A percentile compares a stretch with the other conserved stretches of the same genome.
These are phyloP conservation scores for Aculops lycopersici DNA, from an alignment of 1,140 invertebrate species.

Conservation along the genomic window DNA sequence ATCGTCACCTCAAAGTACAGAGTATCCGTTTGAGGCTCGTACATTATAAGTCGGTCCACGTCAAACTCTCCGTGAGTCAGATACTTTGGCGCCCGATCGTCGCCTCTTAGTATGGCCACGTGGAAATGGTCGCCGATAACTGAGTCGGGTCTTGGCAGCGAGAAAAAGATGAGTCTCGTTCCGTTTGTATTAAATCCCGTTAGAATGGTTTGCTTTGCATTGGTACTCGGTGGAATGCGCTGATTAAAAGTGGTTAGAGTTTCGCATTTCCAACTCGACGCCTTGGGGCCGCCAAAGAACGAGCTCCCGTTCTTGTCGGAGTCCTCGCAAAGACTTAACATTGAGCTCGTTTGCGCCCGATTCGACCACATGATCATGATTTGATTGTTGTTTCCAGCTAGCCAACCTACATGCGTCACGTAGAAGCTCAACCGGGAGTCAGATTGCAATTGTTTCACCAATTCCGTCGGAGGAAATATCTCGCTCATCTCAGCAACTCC, in stretches of 20 bases:
- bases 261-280: neutral
- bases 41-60: constrained; percentile 2
- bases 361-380: neutral
- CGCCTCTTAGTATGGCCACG: neutral
- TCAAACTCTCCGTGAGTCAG: constrained; percentile 5
- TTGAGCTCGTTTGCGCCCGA: neutral
- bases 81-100: neutral
- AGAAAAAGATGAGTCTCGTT: neutral
- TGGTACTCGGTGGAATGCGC: neutral
- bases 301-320: too few species aligned
- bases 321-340: neutral
- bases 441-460: neutral
- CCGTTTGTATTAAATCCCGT: neutral
- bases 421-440: neutral
- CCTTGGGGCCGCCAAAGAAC: too few species aligned
- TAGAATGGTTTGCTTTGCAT: neutral
- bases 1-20: constrained; percentile 3
- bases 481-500: neutral
- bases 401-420: neutral
- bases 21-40: constrained; percentile 1
- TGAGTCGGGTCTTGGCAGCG: neutral
- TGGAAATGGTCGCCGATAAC: neutral
- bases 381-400: neutral
- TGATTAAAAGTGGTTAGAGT: neutral
- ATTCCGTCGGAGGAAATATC: neutral